Percentiles rank a stretch among this genome's conserved stretches.
Evolutionary conservation across 2,113 vertebrate genomes (phyloP).

Genomic region (Hystrix cristata): DNA sequence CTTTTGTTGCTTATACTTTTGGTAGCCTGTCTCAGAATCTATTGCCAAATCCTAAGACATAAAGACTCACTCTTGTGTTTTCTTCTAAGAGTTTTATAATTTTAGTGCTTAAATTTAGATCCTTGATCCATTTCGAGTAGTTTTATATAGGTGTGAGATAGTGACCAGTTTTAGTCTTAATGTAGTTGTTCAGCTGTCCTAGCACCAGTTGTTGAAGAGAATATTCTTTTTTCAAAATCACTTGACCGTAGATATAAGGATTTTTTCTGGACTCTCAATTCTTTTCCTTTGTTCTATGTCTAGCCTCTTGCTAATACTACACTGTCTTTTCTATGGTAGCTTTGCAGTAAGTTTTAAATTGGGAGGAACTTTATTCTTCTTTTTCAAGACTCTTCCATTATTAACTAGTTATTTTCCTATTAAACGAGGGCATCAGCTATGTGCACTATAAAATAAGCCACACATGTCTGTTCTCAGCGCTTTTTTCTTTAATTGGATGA

Average conservation of each 20-base stretch:
- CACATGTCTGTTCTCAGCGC: not conserved
- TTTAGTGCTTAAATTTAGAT: conserved; percentile 14
- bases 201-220: not conserved
- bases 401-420: not conserved
- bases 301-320: not conserved
- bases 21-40: not conserved
- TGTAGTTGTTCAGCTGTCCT: not conserved
- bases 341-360: not conserved
- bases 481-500: not conserved
- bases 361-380: not conserved
- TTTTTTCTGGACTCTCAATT: not conserved
- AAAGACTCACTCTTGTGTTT: not conserved
- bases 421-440: not conserved
- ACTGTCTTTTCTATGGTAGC: not conserved
- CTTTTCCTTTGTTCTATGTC: not conserved
- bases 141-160: not conserved
- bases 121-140: not conserved
- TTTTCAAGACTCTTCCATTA: not conserved
- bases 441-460: not conserved
- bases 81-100: conserved; percentile 1
- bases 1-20: not conserved
- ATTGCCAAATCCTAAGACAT: conserved; percentile 28
- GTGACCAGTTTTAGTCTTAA: not conserved
- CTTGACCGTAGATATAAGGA: not conserved
- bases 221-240: not conserved